Base-by-base conservation (phyloP, 2,797 vertebrate species). In the Takifugu rubripes region DNA sequence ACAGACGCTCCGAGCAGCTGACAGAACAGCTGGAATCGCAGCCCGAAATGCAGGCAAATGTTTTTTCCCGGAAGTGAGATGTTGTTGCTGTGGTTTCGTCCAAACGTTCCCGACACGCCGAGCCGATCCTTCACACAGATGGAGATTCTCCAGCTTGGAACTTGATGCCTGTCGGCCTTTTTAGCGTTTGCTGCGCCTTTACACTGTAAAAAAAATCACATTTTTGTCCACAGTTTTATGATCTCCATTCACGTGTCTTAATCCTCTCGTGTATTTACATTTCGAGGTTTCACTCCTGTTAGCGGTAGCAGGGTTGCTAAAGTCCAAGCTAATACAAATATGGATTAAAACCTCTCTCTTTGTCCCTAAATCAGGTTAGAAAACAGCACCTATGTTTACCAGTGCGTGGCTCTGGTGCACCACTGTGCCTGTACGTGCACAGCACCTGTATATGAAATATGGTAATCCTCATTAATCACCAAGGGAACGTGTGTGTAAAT, bases 401-500 rank as follows among this genome's bases (percentile, higher is more conserved):
- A 73, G 63, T 76, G 62, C 75, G 68, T 84, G 65, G 43, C 48
- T 70, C 57, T 75, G 63, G 65, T 74, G 66, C 81, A 83, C 72
- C 77, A 74, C 68, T 87, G 81, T 86, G 77, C 83, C 78, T 79
- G 78, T 82, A 64, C 76, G 77, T 92, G 87, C 89, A 89, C 83
- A 87, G 86, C 86, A 85, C 89, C 70, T 91, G 79, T 80, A 79
- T 78, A 81, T 83, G 79, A 80, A 84, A 87, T 83, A 77, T 83
- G 77, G 79, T 74, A 89, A 87, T 86, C 87, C 72, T 83, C 81
- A 67, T 90, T 91, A 91, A 85, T 89, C 83, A 85, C 83, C 88
- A 92, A 90, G 85, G 85, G 87, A 88, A 85, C 70, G 33, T 54
- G 70, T 66, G 85, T 71, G 69, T 77, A 73, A 82, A 78, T 75